These are phyloP conservation scores for Elephas maximus DNA, from an alignment of 2,113 vertebrate species.

Conservation along the genomic window DNA sequence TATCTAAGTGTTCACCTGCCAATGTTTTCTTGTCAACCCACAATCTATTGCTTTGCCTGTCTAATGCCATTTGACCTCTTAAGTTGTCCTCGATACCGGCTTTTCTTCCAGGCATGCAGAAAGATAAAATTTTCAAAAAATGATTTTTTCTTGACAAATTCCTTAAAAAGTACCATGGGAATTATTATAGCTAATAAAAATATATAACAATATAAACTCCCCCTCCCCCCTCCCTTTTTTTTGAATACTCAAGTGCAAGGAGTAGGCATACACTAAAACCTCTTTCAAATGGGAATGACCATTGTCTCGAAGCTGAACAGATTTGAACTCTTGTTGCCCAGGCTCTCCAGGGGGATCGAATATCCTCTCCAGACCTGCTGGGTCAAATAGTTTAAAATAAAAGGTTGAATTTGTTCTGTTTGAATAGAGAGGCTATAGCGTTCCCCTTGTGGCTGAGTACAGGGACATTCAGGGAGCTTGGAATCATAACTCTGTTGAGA, in stretches of 20 bases:
- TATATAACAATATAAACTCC: slow-evolving; percentile 37
- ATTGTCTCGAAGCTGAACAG: slow-evolving; percentile 61
- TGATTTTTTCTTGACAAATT: slow-evolving; percentile 54
- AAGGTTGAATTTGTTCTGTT: slow-evolving; percentile 62
- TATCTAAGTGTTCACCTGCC: not conserved
- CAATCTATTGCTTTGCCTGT: slow-evolving; percentile 31
- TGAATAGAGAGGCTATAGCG: slow-evolving; percentile 66
- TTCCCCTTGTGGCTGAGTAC: slow-evolving; percentile 60
- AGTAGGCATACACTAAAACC: slow-evolving; percentile 47
- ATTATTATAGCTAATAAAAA: slow-evolving; percentile 51
- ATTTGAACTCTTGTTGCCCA: slow-evolving; percentile 66
- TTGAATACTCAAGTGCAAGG: not conserved
- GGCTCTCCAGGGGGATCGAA: slow-evolving; percentile 57
- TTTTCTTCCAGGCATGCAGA: slow-evolving; percentile 48
- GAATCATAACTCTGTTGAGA: slow-evolving; percentile 73
- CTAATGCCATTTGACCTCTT: slow-evolving; percentile 6
- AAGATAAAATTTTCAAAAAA: slow-evolving; percentile 11
- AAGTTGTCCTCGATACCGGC: not conserved
- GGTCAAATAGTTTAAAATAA: slow-evolving; percentile 77
- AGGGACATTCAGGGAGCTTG: slow-evolving; percentile 47
- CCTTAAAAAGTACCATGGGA: not conserved
- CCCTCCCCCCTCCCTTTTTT: not conserved
- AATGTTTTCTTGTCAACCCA: slow-evolving; percentile 21
- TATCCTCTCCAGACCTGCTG: slow-evolving; percentile 47
- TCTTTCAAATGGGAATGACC: slow-evolving; percentile 38